A percentile compares a stretch with the other conserved stretches of the same genome.
phyloP scores from a whole-genome alignment of 1,140 invertebrate genomes.

The Eriocheir sinensis region DNA sequence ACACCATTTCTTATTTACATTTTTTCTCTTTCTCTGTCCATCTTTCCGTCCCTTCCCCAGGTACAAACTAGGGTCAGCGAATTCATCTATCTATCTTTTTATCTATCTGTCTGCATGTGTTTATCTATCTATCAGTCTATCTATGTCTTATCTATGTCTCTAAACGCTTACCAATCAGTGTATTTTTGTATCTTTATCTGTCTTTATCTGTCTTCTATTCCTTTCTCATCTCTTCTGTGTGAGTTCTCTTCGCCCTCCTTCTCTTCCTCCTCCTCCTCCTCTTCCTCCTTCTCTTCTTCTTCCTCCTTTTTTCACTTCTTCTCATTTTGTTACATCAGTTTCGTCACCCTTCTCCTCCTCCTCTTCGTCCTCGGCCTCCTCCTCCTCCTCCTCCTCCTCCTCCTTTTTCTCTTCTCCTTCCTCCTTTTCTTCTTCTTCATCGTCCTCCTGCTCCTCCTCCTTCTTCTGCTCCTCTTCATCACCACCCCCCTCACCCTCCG shows the following conservation, averaged over 20 bases:
- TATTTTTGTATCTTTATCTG: not conserved
- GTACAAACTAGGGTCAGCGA: too few species aligned
- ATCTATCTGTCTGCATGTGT: too few species aligned
- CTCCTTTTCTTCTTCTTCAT: not conserved
- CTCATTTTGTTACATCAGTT: not conserved
- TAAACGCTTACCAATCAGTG: not conserved
- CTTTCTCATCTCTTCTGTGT: not conserved
- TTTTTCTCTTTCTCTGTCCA: conserved; percentile 24
- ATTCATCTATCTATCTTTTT: too few species aligned
- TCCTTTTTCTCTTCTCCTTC: not conserved
- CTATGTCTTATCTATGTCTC: too few species aligned
- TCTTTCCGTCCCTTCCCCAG: too few species aligned
- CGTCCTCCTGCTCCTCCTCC: not conserved
- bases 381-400: not conserved
- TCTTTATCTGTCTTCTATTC: not conserved
- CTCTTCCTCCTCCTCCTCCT: conserved; percentile 19
- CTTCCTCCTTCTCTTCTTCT: not conserved
- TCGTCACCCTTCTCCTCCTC: not conserved
- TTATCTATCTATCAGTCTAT: too few species aligned
- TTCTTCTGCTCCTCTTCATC: not conserved
- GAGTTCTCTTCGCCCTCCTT: not conserved
- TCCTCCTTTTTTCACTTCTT: not conserved
- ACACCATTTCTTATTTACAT: too few species aligned
- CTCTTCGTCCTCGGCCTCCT: not conserved
- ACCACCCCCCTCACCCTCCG: not conserved